Evolutionary conservation across 2,113 vertebrate species (phyloP), one percentile per base, ranked within the genome.

Genomic region (Ptilorrhoa leucosticta): DNA sequence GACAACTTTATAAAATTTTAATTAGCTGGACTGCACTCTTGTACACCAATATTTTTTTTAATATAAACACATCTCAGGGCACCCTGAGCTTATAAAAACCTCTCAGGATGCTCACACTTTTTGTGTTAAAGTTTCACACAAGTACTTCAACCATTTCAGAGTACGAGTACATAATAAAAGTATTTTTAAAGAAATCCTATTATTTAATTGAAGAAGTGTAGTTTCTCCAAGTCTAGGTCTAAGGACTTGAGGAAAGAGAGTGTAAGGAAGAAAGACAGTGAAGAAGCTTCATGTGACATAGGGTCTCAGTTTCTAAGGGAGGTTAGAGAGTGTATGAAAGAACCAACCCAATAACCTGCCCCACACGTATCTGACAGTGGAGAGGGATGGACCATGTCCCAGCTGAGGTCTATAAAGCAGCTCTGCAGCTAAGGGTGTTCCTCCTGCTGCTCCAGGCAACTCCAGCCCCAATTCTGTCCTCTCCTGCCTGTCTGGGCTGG

Each of bases 311-410:
- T 66, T 79, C 37, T 64, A 82, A 71, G 13, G n/a, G 47, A 31
- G 6, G 28, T 89, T 54, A 66, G 61, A 69, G n/a, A 72, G 10
- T 16, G 2, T 15, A 16, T 37, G 40, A 42, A 69, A 64, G 27
- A 60, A 56, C 0, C 9, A 39, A 54, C 22, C 14, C 42, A 63
- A 61, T 86, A 33, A 58, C n/a, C 13, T 53, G n/a, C 12, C 20
- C 15, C 37, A 65, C 23, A 11, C 0, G 0, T 2, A 23, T 31
- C n/a, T 66, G 40, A 30, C 4, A 7, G 24, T 17, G 28, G 40
- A 69, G 8, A 8, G 26, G n/a, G 37, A 57, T 0, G 2, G 42
- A 42, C 35, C 20, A 45, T 5, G 28, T 13, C 14, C 15, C 53
- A 80, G 9, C 10, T 40, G 31, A 80, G 54, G 66, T 83, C 57